phyloP scores from a whole-genome alignment of 1,140 invertebrate genomes.

The Maniola jurtina region DNA sequence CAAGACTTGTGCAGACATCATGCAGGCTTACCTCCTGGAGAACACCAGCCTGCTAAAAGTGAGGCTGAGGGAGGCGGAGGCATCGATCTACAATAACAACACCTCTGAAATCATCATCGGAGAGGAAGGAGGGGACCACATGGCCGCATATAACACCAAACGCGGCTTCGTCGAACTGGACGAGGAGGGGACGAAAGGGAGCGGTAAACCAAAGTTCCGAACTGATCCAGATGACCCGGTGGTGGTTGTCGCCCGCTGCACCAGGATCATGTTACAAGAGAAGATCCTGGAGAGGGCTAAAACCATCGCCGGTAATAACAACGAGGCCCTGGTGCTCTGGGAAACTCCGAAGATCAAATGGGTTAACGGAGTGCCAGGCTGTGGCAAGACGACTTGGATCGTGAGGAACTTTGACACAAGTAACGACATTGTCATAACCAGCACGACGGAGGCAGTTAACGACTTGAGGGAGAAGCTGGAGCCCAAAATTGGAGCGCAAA shows the following conservation, averaged over 20 bases:
- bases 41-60: constrained; percentile 8
- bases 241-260: constrained; percentile 3
- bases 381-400: constrained; percentile 19
- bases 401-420: constrained; percentile 5
- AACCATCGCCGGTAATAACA: not conserved
- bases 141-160: constrained; percentile 31
- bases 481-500: constrained; percentile 8
- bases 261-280: constrained; percentile 1
- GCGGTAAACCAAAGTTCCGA: not conserved
- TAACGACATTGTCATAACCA: constrained; percentile 12
- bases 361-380: constrained; percentile 13
- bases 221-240: constrained; percentile 5
- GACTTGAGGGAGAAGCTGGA: constrained; percentile 13
- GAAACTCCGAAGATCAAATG: not conserved
- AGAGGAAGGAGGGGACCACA: constrained; percentile 13
- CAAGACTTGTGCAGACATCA: constrained; percentile 26
- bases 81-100: constrained; percentile 36
- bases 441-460: constrained; percentile 15
- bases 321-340: not conserved
- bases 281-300: not conserved
- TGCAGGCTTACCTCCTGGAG: constrained; percentile 9
- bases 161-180: constrained; percentile 25
- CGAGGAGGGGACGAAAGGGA: not conserved
- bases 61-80: constrained; percentile 29
- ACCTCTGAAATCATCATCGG: constrained; percentile 23